Evolutionary conservation across 2,888 invertebrate species (phyloP), one percentile per base, ranked within the genome.

Genomic region (Stenodema calcarata): DNA sequence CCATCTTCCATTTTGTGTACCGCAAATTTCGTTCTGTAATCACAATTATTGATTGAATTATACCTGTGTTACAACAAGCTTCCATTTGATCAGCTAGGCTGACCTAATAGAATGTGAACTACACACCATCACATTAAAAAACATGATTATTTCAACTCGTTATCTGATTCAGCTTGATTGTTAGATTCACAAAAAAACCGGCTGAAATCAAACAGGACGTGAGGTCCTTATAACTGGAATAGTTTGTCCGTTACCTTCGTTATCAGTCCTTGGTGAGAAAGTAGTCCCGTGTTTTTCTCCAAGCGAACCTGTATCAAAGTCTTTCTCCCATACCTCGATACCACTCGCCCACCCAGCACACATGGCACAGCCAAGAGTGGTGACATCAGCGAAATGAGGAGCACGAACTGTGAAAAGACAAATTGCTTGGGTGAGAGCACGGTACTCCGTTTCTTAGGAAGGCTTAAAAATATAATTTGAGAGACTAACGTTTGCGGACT

Each of bases 1-100:
- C 98, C 94, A 96, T 96, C 92, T 97, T 98, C 98, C 98, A 98
- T 91, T 96, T 96, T 9, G 94, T 95, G 91, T 97, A 98, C 88
- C 97, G 93, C 4, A 94, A 93, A 90, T 96, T 95, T 86, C 98
- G 94, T 90, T 97, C 96, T 95, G 91, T 1, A 91, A 91, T 12
- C 27, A n/a, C 9, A 14, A 70, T 18, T 0, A 7, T 18, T 6
- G 0, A 80, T 75, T 88, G 87, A 2, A 70, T 9, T n/a, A 16
- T 12, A 6, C 69, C 70, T 1, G 4, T 70, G 23, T 87, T 88
- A 9, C n/a, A 23, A 27, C 4, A n/a, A 35, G 35, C 35, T 4
- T 4, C 35, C n/a, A n/a, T 54, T 16, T 54, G 18, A 47, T 14
- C 47, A 47, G 14, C 70, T 14, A 70, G 2, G 73, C n/a, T 30